Evolutionary conservation across 2,113 vertebrate species (phyloP).

Genomic region (Phocoena sinus): DNA sequence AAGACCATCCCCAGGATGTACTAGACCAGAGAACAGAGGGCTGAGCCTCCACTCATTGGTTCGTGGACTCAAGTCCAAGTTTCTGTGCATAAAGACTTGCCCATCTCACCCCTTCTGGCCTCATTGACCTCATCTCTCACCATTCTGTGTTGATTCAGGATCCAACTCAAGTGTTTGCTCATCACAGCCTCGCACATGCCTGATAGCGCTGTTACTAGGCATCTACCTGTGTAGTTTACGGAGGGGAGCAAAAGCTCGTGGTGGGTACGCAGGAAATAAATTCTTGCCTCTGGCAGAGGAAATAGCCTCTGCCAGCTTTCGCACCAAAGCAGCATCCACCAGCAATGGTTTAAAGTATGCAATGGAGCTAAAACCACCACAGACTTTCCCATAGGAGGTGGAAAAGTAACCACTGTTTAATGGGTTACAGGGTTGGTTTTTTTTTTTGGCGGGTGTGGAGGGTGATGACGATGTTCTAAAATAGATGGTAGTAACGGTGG

Average conservation of each 20-base stretch:
- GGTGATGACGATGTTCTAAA: not conserved
- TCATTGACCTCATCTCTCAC: not conserved
- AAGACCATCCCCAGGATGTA: no score
- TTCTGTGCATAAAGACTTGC: not conserved
- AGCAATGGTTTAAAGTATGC: not conserved
- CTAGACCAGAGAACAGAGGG: not conserved
- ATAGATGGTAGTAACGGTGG: not conserved
- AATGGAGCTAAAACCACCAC: not conserved
- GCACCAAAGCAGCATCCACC: not conserved
- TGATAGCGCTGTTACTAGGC: not conserved
- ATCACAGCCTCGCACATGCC: not conserved
- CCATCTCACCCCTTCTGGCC: not conserved
- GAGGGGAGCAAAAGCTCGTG: not conserved
- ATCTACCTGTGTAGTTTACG: not conserved
- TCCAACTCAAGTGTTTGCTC: not conserved
- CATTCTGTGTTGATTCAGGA: not conserved
- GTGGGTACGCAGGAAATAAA: not conserved
- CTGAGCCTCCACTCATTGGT: not conserved
- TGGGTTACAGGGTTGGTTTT: not conserved
- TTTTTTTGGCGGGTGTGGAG: rapidly evolving
- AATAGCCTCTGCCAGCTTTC: not conserved
- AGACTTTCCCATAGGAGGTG: not conserved
- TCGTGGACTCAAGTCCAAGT: not conserved
- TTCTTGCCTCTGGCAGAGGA: no score
- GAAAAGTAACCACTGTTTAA: not conserved